Evolutionary conservation across 2,113 vertebrate species (phyloP), one percentile per base, ranked within the genome.

Genomic region (Ancistrus triradiatus): DNA sequence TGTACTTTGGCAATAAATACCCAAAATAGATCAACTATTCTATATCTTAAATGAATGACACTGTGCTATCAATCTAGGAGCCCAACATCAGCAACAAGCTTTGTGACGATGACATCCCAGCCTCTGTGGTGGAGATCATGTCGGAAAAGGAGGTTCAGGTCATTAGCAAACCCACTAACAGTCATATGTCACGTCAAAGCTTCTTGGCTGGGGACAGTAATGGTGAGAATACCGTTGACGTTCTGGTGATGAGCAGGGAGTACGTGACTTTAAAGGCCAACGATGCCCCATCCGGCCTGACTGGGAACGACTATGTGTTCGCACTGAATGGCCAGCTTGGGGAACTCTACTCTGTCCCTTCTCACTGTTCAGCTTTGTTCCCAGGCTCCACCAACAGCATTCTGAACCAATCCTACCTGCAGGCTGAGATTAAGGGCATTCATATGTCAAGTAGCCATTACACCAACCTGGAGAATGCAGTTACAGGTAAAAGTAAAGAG

Each of bases 41-140:
- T 31, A 4, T 7, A 31, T 31, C 3, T 31, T 31, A 31, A 4
- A 31, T 31, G 3, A 31, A 31, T 31, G 7, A 31, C 3, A 5
- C 46, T 53, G 38, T 55, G 21, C 78, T 47, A 25, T 4, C 25
- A 42, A 14, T 9, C 14, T 68, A 89, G 87, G 71, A 80, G 17
- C 71, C 68, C 44, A 63, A 77, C 1, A 35, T 76, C n/a, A 78
- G 66, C 40, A 55, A 62, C 17, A 90, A 90, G 70, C 81, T 78
- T 43, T 75, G 66, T 40, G 55, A 66, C 3, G 83, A 85, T 1
- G 85, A 86, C 58, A 68, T 53, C 25, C 57, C 72, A 2, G 66
- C 78, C 0, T 87, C 85, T n/a, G 68, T 85, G 42, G 72, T 90
- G 69, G 88, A 89, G 80, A 74, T 90, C 0, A 61, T 88, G 46